Evolutionary conservation across 2,888 invertebrate genomes (phyloP), one percentile per base, ranked within the genome.

Genomic region (Sphaerophoria rueppellii): DNA sequence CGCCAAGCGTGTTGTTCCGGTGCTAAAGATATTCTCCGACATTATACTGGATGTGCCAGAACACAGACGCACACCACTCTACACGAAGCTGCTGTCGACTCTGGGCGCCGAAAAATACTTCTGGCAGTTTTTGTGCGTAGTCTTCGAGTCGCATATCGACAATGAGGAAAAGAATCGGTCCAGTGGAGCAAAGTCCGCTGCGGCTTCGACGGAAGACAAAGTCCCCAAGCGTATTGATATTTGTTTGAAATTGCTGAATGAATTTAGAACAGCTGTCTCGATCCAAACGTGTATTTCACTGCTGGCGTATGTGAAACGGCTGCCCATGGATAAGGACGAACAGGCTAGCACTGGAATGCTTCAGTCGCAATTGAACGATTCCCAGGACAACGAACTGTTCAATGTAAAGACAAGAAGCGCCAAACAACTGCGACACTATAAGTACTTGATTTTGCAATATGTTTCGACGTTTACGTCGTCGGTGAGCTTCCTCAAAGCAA

Each of bases 41-140:
- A 97, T 97, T 0, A 94, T 98, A 57, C 93, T 96, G 0, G 97
- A 99, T 91, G 97, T 99, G 14, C 99, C 99, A 0, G 96, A 97
- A 88, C 99, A 99, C 91, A 94, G 99, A 57, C 93, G 98, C 73
- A 92, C 95, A 73, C 95, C 96, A 0, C 92, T 99, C 0, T 98
- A 98, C 86, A 93, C 93, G 43, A 96, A 96, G 88, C 93, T 98
- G 2, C 92, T 98, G n/a, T 93, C 94, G 43, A 95, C 96, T 0
- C 92, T 98, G 0, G 93, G 93, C 6, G 91, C 94, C 0, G 92
- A 93, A 78, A 93, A 95, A 72, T 94, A 95, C 90, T 92, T 96
- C 0, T 95, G 96, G 94, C 92, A 95, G 12, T 96, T 96, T 88
- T 92, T 96, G 24, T 93, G 95, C 69, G 91, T 96, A 16, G 92